Evolutionary conservation across 2,888 invertebrate species (phyloP).

Genomic region (Alcis repandata): DNA sequence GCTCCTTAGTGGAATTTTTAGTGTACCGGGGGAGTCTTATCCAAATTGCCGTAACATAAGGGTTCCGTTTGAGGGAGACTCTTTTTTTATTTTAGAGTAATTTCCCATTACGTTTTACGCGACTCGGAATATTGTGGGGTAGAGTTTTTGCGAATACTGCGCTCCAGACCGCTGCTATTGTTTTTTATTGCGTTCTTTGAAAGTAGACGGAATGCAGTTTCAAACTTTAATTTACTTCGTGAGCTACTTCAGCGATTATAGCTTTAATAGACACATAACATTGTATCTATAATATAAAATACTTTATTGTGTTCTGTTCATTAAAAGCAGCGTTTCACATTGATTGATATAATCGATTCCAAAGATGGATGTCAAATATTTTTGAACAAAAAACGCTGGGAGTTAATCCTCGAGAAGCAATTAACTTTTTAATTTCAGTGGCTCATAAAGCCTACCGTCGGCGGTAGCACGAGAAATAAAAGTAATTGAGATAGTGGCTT

Average conservation of each 20-base stretch:
- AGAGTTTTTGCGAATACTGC: conserved; percentile 64
- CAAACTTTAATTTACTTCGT: conserved; percentile 46
- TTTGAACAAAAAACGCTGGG: conserved; percentile 47
- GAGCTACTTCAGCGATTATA: conserved; percentile 4
- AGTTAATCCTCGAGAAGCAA: conserved; percentile 57
- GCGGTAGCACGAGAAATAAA: conserved; percentile 37
- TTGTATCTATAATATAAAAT: conserved; percentile 3
- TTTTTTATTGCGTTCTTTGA: conserved; percentile 54
- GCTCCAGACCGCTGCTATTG: conserved; percentile 50
- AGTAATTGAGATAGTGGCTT: conserved; percentile 40
- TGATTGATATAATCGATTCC: conserved; percentile 24
- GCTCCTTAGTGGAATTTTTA: conserved; percentile 79
- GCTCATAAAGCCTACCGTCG: conserved; percentile 44
- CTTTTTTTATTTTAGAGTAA: conserved; percentile 83
- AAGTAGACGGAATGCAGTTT: conserved; percentile 42
- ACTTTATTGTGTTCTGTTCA: conserved; percentile 29
- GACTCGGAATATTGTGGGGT: conserved; percentile 73
- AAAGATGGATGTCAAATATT: conserved; percentile 40
- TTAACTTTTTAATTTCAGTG: conserved; percentile 63
- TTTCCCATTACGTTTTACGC: conserved; percentile 83
- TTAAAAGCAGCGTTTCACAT: conserved; percentile 24
- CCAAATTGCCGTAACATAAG: conserved; percentile 81
- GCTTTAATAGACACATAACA: conserved; percentile 3
- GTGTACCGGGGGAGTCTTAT: conserved; percentile 76
- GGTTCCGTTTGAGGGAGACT: conserved; percentile 71